A percentile compares a stretch with the other conserved stretches of the same genome.
Conservation (phyloP, 2,797 vertebrate genomes). For the Darevskia mixta region DNA sequence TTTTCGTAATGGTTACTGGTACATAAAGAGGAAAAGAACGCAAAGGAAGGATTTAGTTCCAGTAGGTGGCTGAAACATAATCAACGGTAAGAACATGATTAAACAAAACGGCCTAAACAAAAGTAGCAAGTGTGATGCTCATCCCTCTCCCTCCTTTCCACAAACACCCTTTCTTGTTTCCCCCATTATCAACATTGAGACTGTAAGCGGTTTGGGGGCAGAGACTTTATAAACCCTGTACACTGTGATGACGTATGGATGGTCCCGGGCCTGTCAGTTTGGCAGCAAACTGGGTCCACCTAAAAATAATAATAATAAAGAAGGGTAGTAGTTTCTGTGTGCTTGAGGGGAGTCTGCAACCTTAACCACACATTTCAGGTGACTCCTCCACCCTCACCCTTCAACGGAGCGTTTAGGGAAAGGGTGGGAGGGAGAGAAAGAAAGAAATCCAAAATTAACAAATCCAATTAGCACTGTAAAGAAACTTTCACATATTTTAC, state of each 20-base stretch:
- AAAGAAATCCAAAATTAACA: not conserved
- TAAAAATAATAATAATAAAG: not conserved
- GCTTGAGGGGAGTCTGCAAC: not conserved
- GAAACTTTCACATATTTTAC: not conserved
- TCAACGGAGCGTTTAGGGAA: not conserved
- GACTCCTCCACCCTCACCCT: not conserved
- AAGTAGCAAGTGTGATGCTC: not conserved
- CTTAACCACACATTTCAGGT: no score
- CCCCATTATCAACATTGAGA: not conserved
- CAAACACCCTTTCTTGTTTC: not conserved
- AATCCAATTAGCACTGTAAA: not conserved
- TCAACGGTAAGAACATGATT: not conserved
- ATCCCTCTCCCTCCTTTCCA: no score
- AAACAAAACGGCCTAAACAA: no score
- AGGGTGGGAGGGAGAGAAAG: not conserved
- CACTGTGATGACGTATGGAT: not conserved
- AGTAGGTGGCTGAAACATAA: not conserved
- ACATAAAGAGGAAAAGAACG: not conserved
- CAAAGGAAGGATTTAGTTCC: not conserved
- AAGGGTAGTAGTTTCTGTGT: not conserved
- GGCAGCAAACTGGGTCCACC: not conserved
- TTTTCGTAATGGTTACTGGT: not conserved
- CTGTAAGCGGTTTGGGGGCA: not conserved
- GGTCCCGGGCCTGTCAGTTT: no score
- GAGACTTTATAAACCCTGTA: not conserved